These are phyloP conservation scores for Dendroctonus valens DNA, from an alignment of 1,140 invertebrate genomes.

Conservation along the genomic window DNA sequence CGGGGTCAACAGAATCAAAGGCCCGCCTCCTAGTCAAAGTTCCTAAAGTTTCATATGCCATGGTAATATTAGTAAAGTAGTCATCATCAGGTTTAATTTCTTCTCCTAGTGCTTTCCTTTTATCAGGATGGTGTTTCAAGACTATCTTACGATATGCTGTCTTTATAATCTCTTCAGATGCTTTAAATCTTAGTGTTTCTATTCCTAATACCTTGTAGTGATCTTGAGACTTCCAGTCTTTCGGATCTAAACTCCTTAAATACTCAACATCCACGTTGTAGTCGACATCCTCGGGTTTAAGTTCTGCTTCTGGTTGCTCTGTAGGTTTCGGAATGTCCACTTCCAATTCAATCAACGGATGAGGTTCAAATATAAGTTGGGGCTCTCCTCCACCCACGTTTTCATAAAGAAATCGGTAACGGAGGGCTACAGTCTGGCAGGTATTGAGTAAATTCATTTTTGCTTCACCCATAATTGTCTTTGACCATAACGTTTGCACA, in stretches of 20 bases:
- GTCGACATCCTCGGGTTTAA: slow-evolving; percentile 59
- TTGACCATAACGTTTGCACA: slow-evolving; percentile 34
- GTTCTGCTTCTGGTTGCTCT: slow-evolving; percentile 49
- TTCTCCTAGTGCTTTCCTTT: slow-evolving; percentile 85
- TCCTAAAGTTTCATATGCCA: slow-evolving; percentile 90
- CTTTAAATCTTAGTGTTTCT: slow-evolving; percentile 68
- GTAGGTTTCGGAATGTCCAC: slow-evolving; percentile 37
- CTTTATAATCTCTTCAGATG: slow-evolving; percentile 90
- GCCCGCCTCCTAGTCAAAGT: slow-evolving; percentile 78
- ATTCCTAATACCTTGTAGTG: slow-evolving; percentile 94
- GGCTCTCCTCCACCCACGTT: slow-evolving; percentile 37
- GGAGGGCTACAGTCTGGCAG: slow-evolving; percentile 44
- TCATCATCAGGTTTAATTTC: slow-evolving; percentile 83
- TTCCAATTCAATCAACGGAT: slow-evolving; percentile 42
- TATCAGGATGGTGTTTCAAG: slow-evolving; percentile 96
- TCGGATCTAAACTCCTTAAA: slow-evolving; percentile 88
- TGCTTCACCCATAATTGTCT: slow-evolving; percentile 42
- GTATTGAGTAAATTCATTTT: slow-evolving; percentile 34
- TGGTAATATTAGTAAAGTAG: slow-evolving; percentile 99
- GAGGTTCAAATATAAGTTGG: slow-evolving; percentile 40
- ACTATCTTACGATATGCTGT: slow-evolving; percentile 91
- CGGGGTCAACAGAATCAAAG: slow-evolving; percentile 95
- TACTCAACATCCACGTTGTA: slow-evolving; percentile 83
- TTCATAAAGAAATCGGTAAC: slow-evolving; percentile 47
- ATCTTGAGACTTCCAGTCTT: slow-evolving; percentile 96